phyloP scores from a whole-genome alignment of 1,140 invertebrate genomes.

The Reticulitermes speratus region DNA sequence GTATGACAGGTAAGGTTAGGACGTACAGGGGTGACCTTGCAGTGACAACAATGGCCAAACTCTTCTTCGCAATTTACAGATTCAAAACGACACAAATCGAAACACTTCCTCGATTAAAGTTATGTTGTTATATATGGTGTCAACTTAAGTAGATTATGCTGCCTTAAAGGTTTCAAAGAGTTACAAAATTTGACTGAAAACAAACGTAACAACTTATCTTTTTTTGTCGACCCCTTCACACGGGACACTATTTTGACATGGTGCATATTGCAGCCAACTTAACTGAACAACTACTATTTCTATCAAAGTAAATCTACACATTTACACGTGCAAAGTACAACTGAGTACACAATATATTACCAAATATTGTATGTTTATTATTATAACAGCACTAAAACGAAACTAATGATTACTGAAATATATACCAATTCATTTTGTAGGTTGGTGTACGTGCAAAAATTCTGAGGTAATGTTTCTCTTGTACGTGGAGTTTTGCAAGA shows the following conservation, averaged over 20 bases:
- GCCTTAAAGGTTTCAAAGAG: background rate
- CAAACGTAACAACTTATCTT: slow-evolving; percentile 11
- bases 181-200: background rate
- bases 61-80: background rate
- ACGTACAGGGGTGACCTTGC: slow-evolving; percentile 33
- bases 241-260: slow-evolving; percentile 18
- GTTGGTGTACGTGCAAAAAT: background rate
- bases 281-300: background rate
- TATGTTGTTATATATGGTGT: background rate
- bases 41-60: slow-evolving; percentile 27
- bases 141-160: background rate
- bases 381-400: background rate
- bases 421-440: background rate
- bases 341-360: background rate
- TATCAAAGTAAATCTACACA: background rate
- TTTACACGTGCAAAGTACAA: background rate
- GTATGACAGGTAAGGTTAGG: slow-evolving; percentile 31
- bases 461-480: background rate
- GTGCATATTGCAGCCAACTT: slow-evolving; percentile 20
- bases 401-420: background rate
- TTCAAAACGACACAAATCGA: background rate
- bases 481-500: background rate
- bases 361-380: background rate
- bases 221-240: slow-evolving; percentile 33
- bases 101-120: background rate